A percentile compares a stretch with the other conserved stretches of the same genome.
Conservation (phyloP, 2,888 invertebrate genomes). For the Meganola albula region DNA sequence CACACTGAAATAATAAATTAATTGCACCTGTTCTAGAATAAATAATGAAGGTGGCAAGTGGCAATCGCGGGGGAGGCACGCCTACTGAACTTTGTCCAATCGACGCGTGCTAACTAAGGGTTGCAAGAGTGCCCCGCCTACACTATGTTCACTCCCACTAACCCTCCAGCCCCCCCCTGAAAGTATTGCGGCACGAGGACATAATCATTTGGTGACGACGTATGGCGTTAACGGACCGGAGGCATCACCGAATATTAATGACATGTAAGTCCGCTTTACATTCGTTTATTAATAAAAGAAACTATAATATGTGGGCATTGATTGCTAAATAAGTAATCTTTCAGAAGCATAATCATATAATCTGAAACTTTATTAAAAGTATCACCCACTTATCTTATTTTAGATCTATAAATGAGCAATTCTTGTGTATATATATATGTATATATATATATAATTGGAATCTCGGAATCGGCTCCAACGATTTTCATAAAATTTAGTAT, state of each 20-base stretch:
- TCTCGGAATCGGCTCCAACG: too few species aligned
- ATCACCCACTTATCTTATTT: too few species aligned
- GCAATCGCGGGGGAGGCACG: slow-evolving; percentile 27
- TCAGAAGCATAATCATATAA: too few species aligned
- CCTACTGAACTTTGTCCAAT: slow-evolving; percentile 41
- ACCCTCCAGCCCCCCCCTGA: slow-evolving; percentile 33
- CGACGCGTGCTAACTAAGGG: slow-evolving; percentile 26
- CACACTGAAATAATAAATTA: slow-evolving; percentile 12
- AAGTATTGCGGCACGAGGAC: slow-evolving; percentile 20
- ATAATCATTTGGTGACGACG: slow-evolving; percentile 27
- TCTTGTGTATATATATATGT: too few species aligned
- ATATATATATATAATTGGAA: too few species aligned
- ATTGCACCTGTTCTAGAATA: slow-evolving; percentile 25
- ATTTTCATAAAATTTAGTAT: too few species aligned
- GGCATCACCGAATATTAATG: slow-evolving; percentile 10
- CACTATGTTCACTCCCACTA: slow-evolving; percentile 29
- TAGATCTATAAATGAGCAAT: too few species aligned
- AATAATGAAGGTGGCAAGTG: slow-evolving; percentile 31
- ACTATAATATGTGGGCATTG: too few species aligned
- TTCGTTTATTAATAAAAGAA: too few species aligned
- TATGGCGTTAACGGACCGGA: slow-evolving; percentile 17
- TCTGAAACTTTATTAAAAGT: too few species aligned
- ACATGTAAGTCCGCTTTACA: too few species aligned
- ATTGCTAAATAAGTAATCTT: too few species aligned
- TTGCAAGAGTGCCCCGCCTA: slow-evolving; percentile 43